Percentiles rank a stretch among this genome's conserved stretches.
Conservation (phyloP, 2,888 invertebrate species). For the Eurytoma californica region DNA sequence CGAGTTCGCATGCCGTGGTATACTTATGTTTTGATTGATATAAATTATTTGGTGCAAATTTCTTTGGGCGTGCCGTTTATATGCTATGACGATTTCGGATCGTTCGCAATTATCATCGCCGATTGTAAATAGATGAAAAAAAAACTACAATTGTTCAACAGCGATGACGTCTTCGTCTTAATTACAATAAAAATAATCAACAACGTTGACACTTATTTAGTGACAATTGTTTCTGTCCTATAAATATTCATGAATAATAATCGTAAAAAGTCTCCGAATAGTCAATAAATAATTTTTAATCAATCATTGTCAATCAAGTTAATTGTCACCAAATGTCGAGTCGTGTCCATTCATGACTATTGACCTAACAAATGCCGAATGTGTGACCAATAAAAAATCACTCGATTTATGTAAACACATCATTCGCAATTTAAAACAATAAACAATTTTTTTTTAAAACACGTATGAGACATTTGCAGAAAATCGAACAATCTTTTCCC, state of each 20-base stretch:
- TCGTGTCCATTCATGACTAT: neutral
- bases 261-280: neutral
- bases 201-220: neutral
- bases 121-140: neutral
- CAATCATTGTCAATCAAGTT: neutral
- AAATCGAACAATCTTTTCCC: neutral
- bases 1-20: neutral
- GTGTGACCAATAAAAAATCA: neutral
- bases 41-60: constrained; percentile 63
- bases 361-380: neutral
- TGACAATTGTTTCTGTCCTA: neutral
- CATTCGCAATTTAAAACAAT: neutral
- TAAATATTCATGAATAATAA: neutral
- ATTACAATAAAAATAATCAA: neutral
- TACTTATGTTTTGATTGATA: constrained; percentile 16
- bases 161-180: constrained; percentile 8
- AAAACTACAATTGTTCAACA: constrained; percentile 3
- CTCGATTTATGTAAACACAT: neutral
- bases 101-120: neutral
- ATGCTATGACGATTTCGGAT: neutral
- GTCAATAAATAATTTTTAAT: neutral
- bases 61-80: constrained; percentile 60
- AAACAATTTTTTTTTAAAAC: neutral
- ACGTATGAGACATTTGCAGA: neutral
- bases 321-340: neutral